Conservation (phyloP, 2,888 invertebrate genomes). For the Tachystola acroxantha region DNA sequence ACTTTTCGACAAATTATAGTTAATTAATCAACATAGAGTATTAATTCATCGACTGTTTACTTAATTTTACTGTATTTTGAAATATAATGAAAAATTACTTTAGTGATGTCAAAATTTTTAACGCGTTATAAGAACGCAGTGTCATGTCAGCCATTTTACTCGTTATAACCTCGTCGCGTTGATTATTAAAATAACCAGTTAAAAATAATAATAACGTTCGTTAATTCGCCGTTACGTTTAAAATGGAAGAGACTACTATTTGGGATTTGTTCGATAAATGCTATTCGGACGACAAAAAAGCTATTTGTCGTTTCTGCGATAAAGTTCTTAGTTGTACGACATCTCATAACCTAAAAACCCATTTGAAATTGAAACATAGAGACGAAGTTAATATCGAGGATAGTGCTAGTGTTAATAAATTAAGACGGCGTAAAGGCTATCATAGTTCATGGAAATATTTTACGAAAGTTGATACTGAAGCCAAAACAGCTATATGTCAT, state of each 20-base stretch:
- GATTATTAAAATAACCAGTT: not conserved
- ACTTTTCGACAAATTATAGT: no score
- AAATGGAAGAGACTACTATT: constrained; percentile 1
- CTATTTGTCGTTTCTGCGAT: not conserved
- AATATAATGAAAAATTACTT: no score
- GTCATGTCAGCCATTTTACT: not conserved
- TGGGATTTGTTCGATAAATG: constrained; percentile 3
- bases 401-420: not conserved
- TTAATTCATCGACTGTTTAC: no score
- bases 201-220: not conserved
- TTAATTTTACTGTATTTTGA: no score
- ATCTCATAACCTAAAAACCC: constrained; percentile 12
- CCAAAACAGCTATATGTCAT: constrained; percentile 17
- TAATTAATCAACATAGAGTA: no score
- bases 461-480: not conserved
- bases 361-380: constrained; percentile 13
- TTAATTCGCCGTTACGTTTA: constrained; percentile 1
- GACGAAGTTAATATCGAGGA: not conserved
- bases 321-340: not conserved
- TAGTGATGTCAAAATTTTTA: no score
- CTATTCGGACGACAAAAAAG: not conserved
- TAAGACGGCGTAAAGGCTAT: not conserved
- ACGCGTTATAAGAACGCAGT: no score
- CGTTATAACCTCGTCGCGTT: not conserved
- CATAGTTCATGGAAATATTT: constrained; percentile 15